These are phyloP conservation scores for Dione juno DNA, from an alignment of 2,888 invertebrate genomes.

Conservation along the genomic window DNA sequence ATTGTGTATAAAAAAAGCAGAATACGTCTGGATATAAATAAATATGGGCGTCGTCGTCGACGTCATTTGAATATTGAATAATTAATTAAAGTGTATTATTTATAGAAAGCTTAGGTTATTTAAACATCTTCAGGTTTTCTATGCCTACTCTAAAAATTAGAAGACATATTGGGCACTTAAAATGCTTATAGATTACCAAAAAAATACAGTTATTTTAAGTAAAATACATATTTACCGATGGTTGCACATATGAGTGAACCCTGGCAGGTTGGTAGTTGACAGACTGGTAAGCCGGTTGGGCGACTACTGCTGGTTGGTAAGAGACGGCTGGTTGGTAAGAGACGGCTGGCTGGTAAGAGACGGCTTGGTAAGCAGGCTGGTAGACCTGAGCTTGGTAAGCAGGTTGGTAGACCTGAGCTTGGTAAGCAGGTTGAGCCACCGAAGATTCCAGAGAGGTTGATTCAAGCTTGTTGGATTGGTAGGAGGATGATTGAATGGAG, in stretches of 20 bases:
- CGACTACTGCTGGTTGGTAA: background rate
- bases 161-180: no score
- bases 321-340: slow-evolving; percentile 12
- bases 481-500: slow-evolving; percentile 43
- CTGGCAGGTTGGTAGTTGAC: slow-evolving; percentile 9
- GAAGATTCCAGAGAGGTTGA: slow-evolving; percentile 39
- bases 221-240: slow-evolving; percentile 26
- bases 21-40: no score
- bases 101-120: no score
- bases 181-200: no score
- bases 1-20: no score
- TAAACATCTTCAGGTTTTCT: no score
- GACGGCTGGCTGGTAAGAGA: slow-evolving; percentile 21
- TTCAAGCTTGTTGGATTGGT: slow-evolving; percentile 41
- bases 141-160: no score
- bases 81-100: no score
- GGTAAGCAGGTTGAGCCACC: slow-evolving; percentile 24
- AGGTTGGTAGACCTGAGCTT: slow-evolving; percentile 15
- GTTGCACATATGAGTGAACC: slow-evolving; percentile 24
- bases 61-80: no score
- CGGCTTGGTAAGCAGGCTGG: slow-evolving; percentile 11
- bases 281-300: slow-evolving; percentile 27
- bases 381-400: background rate
- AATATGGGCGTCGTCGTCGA: no score
- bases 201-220: background rate